These are phyloP conservation scores for Drosophila virilis DNA, from an alignment of 1,140 invertebrate genomes.

Conservation along the genomic window DNA sequence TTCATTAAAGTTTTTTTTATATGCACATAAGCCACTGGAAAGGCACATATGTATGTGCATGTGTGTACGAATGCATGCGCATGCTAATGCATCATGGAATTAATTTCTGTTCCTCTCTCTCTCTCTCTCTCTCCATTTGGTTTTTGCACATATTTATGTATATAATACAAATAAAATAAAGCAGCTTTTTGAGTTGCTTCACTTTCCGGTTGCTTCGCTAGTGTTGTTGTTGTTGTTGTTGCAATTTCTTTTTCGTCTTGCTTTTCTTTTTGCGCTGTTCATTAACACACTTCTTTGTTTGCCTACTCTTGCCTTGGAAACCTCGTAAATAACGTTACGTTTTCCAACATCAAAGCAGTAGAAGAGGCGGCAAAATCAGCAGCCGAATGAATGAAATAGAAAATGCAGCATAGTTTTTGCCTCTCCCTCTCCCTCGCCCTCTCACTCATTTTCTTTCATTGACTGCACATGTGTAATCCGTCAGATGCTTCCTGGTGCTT, in stretches of 20 bases:
- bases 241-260: slow-evolving; percentile 43
- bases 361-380: slow-evolving; percentile 8
- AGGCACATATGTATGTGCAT: not conserved
- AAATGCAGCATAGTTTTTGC: slow-evolving; percentile 60
- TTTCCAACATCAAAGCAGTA: slow-evolving; percentile 44
- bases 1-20: slow-evolving; percentile 21
- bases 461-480: slow-evolving; percentile 62
- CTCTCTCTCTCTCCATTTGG: not conserved
- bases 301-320: slow-evolving; percentile 3
- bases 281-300: slow-evolving; percentile 70
- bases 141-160: not conserved
- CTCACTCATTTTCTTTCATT: slow-evolving; percentile 50
- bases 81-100: not conserved
- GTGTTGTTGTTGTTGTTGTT: slow-evolving; percentile 13
- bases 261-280: slow-evolving; percentile 50
- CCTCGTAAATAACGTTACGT: slow-evolving; percentile 71
- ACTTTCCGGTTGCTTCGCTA: slow-evolving; percentile 63
- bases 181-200: slow-evolving; percentile 48
- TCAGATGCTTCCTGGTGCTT: slow-evolving; percentile 64
- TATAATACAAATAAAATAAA: slow-evolving; percentile 25
- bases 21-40: slow-evolving; percentile 11
- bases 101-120: not conserved
- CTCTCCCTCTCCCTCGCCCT: too few species aligned
- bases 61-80: not conserved
- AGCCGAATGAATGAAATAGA: slow-evolving; percentile 55